Base-by-base conservation (phyloP, 2,888 invertebrate genomes). In the Drosophila fulvimacula region DNA sequence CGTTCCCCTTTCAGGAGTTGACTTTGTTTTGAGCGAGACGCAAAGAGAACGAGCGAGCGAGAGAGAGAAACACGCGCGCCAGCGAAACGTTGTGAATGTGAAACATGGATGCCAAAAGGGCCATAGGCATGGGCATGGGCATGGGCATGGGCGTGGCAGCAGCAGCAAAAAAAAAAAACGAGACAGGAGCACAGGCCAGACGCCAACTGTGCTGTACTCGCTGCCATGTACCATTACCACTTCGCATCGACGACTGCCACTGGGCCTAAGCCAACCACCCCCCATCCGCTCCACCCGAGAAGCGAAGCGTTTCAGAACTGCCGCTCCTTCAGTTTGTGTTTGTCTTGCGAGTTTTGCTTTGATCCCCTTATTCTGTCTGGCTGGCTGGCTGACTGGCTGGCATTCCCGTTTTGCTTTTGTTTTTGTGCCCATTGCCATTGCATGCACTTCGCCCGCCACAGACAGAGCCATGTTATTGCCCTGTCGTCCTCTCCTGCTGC, bases 341-440 rank as follows among this genome's bases (percentile, higher is more conserved):
- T 76, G 76, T 79, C 73, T 88, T 86, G 69, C 61, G 60, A 66
- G 78, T 86, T 82, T 83, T 83, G 83, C 83, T 83, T 83, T 83
- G 83, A 88, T 86, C 83, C 87, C 83, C 83, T 80, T 57, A 80
- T 83, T 83, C 83, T 88, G 82, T 88, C 83, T 83, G 82, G 80
- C 66, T 66, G 79, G 48, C 58, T 72, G 64, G 48, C 60, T 72
- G 64, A 42, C 60, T 52, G 24, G 24, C 24, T 56, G 21, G 57
- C 51, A 64, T 63, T 52, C 58, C 19, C 51, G 41, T 56, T 71
- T 46, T 48, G 55, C 65, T 72, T 55, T 76, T 83, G 83, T 88
- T 83, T 83, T 88, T 88, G 85, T 85, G 73, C 71, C 72, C 71
- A 85, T 88, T 82, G 85, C 85, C 73, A 79, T 82, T 84, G 83